A percentile compares a stretch with the other conserved stretches of the same genome.
Conservation (phyloP, 2,888 invertebrate species). For the Agriopis leucophaearia region DNA sequence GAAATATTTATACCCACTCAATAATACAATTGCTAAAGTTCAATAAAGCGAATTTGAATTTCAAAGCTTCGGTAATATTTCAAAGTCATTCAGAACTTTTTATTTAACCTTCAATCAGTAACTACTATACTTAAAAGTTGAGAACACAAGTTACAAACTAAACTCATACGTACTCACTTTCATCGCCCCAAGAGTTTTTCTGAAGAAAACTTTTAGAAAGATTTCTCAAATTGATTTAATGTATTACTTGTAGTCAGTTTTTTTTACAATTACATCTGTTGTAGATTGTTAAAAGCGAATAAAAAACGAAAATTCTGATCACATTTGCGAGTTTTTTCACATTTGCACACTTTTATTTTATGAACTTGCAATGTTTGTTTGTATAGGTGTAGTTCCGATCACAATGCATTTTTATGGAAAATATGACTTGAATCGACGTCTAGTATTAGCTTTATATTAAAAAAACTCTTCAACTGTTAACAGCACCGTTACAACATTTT, state of each 20-base stretch:
- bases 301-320: too few species aligned
- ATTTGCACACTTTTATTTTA: too few species aligned
- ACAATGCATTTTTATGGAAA: too few species aligned
- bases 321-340: too few species aligned
- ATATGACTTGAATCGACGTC: too few species aligned
- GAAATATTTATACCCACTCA: too few species aligned
- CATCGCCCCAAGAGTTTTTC: slow-evolving; percentile 1
- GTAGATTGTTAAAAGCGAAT: too few species aligned
- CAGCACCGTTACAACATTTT: too few species aligned
- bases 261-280: background rate
- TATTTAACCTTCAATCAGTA: slow-evolving; percentile 5
- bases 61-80: background rate
- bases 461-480: too few species aligned
- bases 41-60: background rate
- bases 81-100: background rate
- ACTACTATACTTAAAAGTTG: background rate
- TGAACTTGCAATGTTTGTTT: too few species aligned
- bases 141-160: background rate
- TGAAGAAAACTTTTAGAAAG: background rate
- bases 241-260: background rate
- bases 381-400: too few species aligned
- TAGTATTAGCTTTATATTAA: too few species aligned
- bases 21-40: background rate
- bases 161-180: background rate
- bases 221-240: background rate